Evolutionary conservation across 2,113 vertebrate species (phyloP).

Genomic region (Apteryx mantelli): DNA sequence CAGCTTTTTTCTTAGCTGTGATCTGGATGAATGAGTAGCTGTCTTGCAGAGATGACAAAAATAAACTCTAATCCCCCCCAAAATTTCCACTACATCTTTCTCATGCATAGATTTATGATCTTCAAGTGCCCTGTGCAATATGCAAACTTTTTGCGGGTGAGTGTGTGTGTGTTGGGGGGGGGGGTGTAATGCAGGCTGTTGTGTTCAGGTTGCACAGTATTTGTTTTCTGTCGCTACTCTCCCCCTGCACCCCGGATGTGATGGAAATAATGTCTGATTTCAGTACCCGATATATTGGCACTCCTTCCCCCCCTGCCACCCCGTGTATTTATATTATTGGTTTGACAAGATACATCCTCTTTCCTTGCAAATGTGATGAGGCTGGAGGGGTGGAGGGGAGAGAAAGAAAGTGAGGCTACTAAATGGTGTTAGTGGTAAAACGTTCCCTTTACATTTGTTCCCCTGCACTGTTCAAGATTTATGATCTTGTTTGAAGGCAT

Average conservation of each 20-base stretch:
- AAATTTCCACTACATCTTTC: constrained; percentile 97
- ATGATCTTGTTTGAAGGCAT: constrained; percentile 79
- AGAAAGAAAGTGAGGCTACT: constrained; percentile 58
- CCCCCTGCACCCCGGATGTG: neutral
- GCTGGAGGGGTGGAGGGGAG: constrained; percentile 19
- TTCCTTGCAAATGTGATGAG: constrained; percentile 57
- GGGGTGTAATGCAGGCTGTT: constrained; percentile 45
- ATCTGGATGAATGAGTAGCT: constrained; percentile 99
- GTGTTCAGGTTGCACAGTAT: constrained; percentile 69
- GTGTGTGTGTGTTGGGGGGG: constrained; percentile 53
- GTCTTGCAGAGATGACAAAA: constrained; percentile 99
- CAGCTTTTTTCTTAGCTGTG: constrained; percentile 99
- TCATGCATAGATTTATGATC: constrained; percentile 91
- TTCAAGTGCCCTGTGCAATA: constrained; percentile 87
- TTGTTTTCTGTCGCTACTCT: constrained; percentile 49
- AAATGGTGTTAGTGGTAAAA: constrained; percentile 64
- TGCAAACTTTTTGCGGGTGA: constrained; percentile 86
- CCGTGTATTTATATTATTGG: constrained; percentile 43
- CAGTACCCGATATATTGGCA: constrained; percentile 27
- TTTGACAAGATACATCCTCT: constrained; percentile 57
- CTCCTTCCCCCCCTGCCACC: neutral
- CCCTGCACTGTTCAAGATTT: constrained; percentile 72
- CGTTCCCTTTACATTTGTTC: constrained; percentile 65
- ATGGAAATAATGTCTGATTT: constrained; percentile 62
- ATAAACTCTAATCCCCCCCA: constrained; percentile 91